phyloP scores from a whole-genome alignment of 1,140 invertebrate species.

The Drosophila sechellia region DNA sequence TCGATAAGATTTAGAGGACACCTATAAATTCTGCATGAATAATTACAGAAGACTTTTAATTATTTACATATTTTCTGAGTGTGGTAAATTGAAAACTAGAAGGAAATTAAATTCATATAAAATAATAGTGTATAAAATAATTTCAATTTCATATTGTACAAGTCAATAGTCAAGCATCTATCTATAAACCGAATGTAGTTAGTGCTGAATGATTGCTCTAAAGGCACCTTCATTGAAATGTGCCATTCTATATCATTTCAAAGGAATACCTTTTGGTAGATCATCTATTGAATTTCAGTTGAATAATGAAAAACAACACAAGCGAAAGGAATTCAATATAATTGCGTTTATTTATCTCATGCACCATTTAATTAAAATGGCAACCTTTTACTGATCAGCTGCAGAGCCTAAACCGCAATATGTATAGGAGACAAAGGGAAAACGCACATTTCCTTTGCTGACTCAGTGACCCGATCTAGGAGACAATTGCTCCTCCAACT shows the following conservation, averaged over 20 bases:
- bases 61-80: too few species aligned
- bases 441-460: constrained; percentile 36
- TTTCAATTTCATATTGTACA: too few species aligned
- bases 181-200: too few species aligned
- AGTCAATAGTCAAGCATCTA: too few species aligned
- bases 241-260: not conserved
- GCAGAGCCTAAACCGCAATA: constrained; percentile 6
- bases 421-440: constrained; percentile 15
- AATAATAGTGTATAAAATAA: too few species aligned
- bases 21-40: not conserved
- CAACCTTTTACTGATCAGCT: constrained; percentile 18
- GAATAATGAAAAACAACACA: not conserved
- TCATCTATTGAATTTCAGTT: not conserved
- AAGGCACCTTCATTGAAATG: too few species aligned
- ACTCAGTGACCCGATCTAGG: constrained; percentile 18
- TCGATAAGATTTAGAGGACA: not conserved
- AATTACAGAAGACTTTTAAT: not conserved
- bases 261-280: not conserved
- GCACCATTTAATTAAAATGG: constrained; percentile 32
- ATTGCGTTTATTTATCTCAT: not conserved
- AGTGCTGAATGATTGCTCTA: too few species aligned
- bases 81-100: too few species aligned
- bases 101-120: too few species aligned
- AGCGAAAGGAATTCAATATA: not conserved
- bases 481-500: constrained; percentile 42